Conservation (phyloP, 2,888 invertebrate genomes). For the Mimumesa dahlbomi region DNA sequence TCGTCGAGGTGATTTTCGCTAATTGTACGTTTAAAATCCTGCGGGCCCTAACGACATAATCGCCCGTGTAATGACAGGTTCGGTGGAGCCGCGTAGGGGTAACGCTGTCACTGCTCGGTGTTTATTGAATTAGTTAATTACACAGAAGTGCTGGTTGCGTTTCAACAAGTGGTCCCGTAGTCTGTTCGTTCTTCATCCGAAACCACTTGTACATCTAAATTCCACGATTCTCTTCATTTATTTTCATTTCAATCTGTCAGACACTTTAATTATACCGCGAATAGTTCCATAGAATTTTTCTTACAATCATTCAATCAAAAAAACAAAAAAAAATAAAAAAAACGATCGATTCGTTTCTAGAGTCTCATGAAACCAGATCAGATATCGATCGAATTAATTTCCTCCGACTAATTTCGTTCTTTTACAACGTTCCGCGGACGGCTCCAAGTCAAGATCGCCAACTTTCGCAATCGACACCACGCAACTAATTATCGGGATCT, state of each 20-base stretch:
- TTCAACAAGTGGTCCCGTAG: constrained; percentile 10
- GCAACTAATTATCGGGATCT: constrained; percentile 56
- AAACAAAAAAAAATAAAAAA: too few relatives aligned
- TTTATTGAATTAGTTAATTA: constrained; percentile 71
- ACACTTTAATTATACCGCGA: too few relatives aligned
- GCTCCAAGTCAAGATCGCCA: not conserved
- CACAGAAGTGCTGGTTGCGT: constrained; percentile 14
- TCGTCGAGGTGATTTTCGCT: constrained; percentile 55
- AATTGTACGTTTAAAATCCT: constrained; percentile 64
- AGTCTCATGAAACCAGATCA: too few relatives aligned
- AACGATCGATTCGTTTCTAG: too few relatives aligned
- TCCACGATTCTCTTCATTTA: too few relatives aligned
- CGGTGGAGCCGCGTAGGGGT: constrained; percentile 50
- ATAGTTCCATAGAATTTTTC: too few relatives aligned
- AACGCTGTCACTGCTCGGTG: constrained; percentile 68
- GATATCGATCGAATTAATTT: too few relatives aligned
- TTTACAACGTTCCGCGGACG: not conserved
- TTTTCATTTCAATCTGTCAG: too few relatives aligned
- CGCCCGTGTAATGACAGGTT: constrained; percentile 67
- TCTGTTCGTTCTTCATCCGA: not conserved
- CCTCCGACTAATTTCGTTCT: not conserved
- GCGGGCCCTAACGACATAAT: constrained; percentile 68
- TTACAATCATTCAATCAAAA: too few relatives aligned
- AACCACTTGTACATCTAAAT: too few relatives aligned
- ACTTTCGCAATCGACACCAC: constrained; percentile 51